Conservation (phyloP, 1,140 invertebrate genomes). For the Calephelis virginiensis region DNA sequence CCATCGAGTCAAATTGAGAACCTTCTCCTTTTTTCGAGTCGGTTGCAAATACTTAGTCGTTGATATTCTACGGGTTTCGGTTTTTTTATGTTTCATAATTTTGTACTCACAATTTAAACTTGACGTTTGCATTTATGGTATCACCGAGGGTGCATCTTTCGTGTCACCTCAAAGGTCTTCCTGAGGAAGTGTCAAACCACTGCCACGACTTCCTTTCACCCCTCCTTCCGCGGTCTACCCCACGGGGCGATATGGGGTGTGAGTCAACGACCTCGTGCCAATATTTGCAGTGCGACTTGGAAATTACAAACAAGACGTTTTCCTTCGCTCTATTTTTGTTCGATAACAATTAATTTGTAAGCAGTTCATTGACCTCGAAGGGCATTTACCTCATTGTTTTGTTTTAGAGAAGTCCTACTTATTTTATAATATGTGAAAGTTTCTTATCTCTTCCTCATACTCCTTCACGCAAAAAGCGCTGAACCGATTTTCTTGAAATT, state of each 20-base stretch:
- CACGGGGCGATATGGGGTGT: slow-evolving; percentile 43
- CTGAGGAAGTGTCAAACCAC: slow-evolving; percentile 75
- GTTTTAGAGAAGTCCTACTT: not conserved
- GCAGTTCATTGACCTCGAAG: not conserved
- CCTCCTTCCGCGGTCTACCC: slow-evolving; percentile 35
- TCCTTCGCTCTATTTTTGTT: not conserved
- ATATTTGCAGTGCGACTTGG: slow-evolving; percentile 65
- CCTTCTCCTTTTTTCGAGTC: no score
- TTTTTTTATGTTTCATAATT: not conserved
- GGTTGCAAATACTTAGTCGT: no score
- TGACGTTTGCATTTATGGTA: slow-evolving; percentile 4
- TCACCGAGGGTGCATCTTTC: slow-evolving; percentile 43
- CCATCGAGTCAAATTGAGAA: no score
- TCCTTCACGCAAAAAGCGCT: no score
- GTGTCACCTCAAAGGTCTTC: slow-evolving; percentile 70
- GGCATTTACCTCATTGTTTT: not conserved
- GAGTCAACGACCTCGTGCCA: slow-evolving; percentile 55
- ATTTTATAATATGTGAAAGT: no score
- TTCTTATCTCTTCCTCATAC: no score
- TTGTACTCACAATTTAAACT: not conserved
- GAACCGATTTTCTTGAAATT: no score
- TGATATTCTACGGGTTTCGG: no score
- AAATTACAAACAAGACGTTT: slow-evolving; percentile 56
- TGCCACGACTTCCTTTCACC: slow-evolving; percentile 55
- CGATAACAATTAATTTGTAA: not conserved